Evolutionary conservation across 2,888 invertebrate genomes (phyloP), one percentile per base, ranked within the genome.

Genomic region (Imbricaverruca yamaguchii): DNA sequence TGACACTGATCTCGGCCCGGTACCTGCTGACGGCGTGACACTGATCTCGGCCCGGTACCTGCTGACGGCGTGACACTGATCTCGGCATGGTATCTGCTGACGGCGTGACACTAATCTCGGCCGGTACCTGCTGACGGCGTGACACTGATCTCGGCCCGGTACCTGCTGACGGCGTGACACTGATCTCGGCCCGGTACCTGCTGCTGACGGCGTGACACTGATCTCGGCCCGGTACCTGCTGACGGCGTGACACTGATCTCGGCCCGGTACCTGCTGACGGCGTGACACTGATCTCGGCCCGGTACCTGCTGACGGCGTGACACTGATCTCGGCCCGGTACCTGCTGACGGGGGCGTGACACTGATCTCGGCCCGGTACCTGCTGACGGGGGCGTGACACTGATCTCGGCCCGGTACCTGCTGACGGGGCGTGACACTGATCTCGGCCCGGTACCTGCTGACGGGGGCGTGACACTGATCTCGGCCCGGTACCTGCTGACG

Each of bases 381-480:
- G 63, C 63, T 63, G 63, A 63, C 63, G n/a, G n/a, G n/a, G 63
- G 63, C 63, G 63, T n/a, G n/a, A n/a, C 63, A 63, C 63, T 63
- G 63, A n/a, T n/a, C 6, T 63, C 8, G 21, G n/a, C 63, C 21
- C 63, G 18, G 18, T 63, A n/a, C n/a, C n/a, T n/a, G n/a, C n/a
- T n/a, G n/a, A n/a, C n/a, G 63, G n/a, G 63, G 63, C n/a, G 63
- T n/a, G 21, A 63, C 63, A 1, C 63, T 63, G n/a, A 63, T 63
- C 63, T 63, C 63, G 63, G 63, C 18, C n/a, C 63, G 63, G 21
- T 63, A n/a, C 63, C 18, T 63, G 63, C 63, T 63, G 63, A 63
- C 63, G n/a, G n/a, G n/a, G 63, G 63, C 63, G 63, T n/a, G n/a
- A n/a, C 63, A 63, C 63, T 63, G 63, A n/a, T n/a, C 6, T 63